Percentiles rank a stretch among this genome's conserved stretches.
phyloP scores from a whole-genome alignment of 2,113 vertebrate genomes.

The Nycticorax nycticorax region DNA sequence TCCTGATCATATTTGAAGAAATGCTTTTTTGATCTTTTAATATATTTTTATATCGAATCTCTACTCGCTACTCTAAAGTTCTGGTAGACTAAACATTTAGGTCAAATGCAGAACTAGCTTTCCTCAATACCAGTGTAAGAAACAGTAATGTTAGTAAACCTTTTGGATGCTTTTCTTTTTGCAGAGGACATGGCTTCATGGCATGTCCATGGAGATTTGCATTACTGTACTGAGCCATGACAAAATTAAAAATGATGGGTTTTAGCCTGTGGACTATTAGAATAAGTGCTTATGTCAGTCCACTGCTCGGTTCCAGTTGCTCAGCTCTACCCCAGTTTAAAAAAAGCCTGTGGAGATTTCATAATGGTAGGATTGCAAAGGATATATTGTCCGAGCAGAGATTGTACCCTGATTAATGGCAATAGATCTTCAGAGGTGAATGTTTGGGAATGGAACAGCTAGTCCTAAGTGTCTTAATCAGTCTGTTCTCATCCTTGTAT shows the following conservation, averaged over 20 bases:
- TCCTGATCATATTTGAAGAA: background rate
- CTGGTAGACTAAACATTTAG: background rate
- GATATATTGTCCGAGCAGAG: background rate
- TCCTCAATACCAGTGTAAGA: background rate
- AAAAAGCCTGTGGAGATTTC: constrained; percentile 24
- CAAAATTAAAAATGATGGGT: background rate
- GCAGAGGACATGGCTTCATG: background rate
- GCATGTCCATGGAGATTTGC: background rate
- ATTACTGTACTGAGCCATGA: background rate
- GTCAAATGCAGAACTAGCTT: background rate
- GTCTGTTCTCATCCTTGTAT: constrained; percentile 46
- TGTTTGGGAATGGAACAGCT: constrained; percentile 9
- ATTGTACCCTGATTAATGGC: constrained; percentile 25
- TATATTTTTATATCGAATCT: background rate
- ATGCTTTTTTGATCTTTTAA: background rate
- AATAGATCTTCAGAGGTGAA: background rate
- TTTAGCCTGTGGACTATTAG: background rate
- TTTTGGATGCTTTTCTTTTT: background rate
- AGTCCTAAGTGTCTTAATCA: constrained; percentile 37
- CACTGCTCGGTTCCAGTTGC: background rate
- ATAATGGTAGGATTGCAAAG: background rate
- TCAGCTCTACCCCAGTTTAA: background rate
- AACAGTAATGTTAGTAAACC: background rate
- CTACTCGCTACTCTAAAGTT: background rate
- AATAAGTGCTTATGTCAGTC: background rate